phyloP scores from a whole-genome alignment of 1,140 invertebrate genomes.

The Rhizoglyphus robini region DNA sequence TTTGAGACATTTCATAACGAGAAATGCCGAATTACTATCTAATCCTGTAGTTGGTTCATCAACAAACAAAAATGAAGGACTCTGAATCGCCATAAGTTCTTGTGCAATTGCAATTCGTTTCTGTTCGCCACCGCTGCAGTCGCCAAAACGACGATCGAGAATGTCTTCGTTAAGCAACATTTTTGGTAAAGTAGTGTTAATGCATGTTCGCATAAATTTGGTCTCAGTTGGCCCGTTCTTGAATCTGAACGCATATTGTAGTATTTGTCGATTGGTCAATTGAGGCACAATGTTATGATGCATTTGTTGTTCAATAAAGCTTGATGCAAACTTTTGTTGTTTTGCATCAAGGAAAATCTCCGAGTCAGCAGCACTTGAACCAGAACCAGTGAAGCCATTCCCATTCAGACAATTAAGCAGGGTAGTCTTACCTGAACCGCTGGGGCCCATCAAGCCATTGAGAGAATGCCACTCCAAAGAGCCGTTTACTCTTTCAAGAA shows the following conservation, averaged over 20 bases:
- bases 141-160: neutral
- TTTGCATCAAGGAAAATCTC: neutral
- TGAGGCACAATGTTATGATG: slow-evolving; percentile 4
- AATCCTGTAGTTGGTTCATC: too few species aligned
- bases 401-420: too few species aligned
- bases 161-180: slow-evolving; percentile 45
- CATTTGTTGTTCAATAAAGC: slow-evolving; percentile 8
- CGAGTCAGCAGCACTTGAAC: too few species aligned
- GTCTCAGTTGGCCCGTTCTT: neutral
- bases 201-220: too few species aligned
- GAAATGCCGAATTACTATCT: too few species aligned
- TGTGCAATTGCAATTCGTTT: too few species aligned
- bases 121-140: slow-evolving; percentile 53
- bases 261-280: slow-evolving; percentile 6
- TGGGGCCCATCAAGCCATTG: neutral
- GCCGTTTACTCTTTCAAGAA: neutral
- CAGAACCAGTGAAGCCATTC: too few species aligned
- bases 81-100: too few species aligned
- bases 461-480: neutral
- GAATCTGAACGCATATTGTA: neutral
- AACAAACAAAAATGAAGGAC: too few species aligned
- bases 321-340: neutral
- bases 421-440: too few species aligned
- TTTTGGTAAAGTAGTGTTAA: too few species aligned
- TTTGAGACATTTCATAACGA: too few species aligned